These are phyloP conservation scores for Lymantria dispar DNA, from an alignment of 2,888 invertebrate species.

Conservation along the genomic window DNA sequence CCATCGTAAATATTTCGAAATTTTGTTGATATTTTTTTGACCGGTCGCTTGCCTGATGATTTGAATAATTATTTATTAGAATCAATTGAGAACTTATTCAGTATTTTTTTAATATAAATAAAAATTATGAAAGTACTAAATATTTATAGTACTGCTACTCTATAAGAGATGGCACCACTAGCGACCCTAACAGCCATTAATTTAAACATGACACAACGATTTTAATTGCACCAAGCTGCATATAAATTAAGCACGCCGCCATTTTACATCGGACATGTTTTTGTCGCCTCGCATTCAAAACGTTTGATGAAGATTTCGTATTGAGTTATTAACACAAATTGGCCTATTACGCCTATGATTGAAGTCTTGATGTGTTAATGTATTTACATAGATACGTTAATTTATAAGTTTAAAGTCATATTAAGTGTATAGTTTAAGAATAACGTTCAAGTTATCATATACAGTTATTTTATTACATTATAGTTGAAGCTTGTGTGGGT, in stretches of 20 bases:
- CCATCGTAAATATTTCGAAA: no score
- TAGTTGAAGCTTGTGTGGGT: no score
- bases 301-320: constrained; percentile 12
- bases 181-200: constrained; percentile 4
- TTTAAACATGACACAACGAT: constrained; percentile 33
- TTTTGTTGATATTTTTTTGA: no score
- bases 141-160: constrained; percentile 49
- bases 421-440: no score
- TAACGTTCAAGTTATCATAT: no score
- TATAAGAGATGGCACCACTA: constrained; percentile 56
- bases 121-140: background rate
- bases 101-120: no score
- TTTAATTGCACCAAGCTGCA: constrained; percentile 54
- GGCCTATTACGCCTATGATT: constrained; percentile 28
- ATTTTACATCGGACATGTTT: constrained; percentile 22
- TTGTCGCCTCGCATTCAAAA: constrained; percentile 25
- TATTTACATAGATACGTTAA: constrained; percentile 5
- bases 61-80: no score
- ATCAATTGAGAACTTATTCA: no score
- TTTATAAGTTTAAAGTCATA: background rate
- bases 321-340: constrained; percentile 42
- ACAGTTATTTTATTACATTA: no score
- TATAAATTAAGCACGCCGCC: constrained; percentile 8
- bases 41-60: no score
- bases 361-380: constrained; percentile 9